Base-by-base conservation (phyloP, 2,888 invertebrate genomes). In the Ptycholaimellus sp. region DNA sequence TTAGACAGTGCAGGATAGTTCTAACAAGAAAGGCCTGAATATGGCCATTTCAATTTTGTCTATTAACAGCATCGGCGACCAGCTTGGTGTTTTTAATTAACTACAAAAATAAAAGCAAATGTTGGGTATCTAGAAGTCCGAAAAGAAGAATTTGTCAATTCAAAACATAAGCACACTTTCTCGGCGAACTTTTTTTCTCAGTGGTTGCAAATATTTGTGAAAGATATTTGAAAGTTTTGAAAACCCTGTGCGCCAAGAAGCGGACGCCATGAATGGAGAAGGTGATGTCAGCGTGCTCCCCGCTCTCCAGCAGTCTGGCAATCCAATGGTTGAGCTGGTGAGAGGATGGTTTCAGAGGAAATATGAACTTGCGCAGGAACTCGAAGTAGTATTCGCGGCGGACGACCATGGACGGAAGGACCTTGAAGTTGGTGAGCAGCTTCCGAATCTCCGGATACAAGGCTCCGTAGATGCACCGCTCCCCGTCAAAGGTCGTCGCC, bases 401-500 rank as follows among this genome's bases (percentile, higher is more conserved):
- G 38, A 64, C 59, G 1, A 57, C 58, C 33, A 57, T 53, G 3
- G 61, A 49, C 4, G 61, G 60, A 36, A 67, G 52, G 22, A 63
- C 59, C 41, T 62, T 61, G 44, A 59, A 63, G 22, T 57, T 58
- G 37, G 53, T 49, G 18, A 67, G 53, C 7, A 64, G 42, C 36
- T 57, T 58, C 31, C 63, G 49, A 19, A 67, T 66, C 18, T 59
- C 56, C 41, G 61, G 56, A 23, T 56, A 64, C 37, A 67, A 52
- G 3, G 67, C 65, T 2, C 66, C 67, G 47, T 67, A 67, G 13
- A 67, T 46, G 49, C 66, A 66, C 4, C 67, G 53, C 48, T 67
- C 67, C 1, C 67, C 66, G 48, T 67, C 67, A 56, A 67, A 67
- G 5, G 66, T 66, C 45, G 65, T 63, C 0, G 62, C 62, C 43